These are phyloP conservation scores for Phaedon cochleariae DNA, from an alignment of 2,888 invertebrate species.

Conservation along the genomic window DNA sequence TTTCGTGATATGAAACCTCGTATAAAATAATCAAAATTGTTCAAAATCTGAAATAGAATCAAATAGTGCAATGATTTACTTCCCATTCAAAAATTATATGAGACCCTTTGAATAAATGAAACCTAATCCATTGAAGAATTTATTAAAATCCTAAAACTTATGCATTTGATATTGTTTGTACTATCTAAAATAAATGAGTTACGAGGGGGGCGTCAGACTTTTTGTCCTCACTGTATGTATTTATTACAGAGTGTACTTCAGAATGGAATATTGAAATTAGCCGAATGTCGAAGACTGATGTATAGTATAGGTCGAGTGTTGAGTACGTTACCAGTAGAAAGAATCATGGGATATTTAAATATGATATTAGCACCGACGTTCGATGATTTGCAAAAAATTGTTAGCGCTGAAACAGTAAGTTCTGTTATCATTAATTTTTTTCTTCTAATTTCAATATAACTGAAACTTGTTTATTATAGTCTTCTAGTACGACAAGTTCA, in stretches of 20 bases:
- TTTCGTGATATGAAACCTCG: too few species aligned
- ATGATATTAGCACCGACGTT: constrained; percentile 74
- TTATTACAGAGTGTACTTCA: constrained; percentile 64
- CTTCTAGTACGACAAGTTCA: constrained; percentile 63
- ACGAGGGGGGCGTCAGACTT: too few species aligned
- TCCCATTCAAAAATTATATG: too few species aligned
- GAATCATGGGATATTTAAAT: constrained; percentile 75
- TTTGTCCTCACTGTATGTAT: constrained; percentile 5
- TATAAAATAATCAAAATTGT: too few species aligned
- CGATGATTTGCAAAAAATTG: constrained; percentile 67
- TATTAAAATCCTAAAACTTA: too few species aligned
- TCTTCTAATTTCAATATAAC: constrained; percentile 17
- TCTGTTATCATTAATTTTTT: not conserved
- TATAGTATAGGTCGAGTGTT: constrained; percentile 78
- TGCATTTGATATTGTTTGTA: too few species aligned
- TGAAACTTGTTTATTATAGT: constrained; percentile 56
- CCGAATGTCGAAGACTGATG: constrained; percentile 79
- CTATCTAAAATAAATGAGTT: too few species aligned
- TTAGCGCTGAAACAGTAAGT: constrained; percentile 63
- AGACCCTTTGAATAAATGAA: too few species aligned
- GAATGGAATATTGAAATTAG: constrained; percentile 68
- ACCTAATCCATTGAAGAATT: too few species aligned
- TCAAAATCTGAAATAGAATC: too few species aligned
- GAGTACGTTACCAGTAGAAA: constrained; percentile 70
- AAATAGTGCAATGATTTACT: too few species aligned